Percentiles rank a stretch among this genome's conserved stretches.
Evolutionary conservation across 2,888 invertebrate genomes (phyloP).

Genomic region (Pandemis corylana): DNA sequence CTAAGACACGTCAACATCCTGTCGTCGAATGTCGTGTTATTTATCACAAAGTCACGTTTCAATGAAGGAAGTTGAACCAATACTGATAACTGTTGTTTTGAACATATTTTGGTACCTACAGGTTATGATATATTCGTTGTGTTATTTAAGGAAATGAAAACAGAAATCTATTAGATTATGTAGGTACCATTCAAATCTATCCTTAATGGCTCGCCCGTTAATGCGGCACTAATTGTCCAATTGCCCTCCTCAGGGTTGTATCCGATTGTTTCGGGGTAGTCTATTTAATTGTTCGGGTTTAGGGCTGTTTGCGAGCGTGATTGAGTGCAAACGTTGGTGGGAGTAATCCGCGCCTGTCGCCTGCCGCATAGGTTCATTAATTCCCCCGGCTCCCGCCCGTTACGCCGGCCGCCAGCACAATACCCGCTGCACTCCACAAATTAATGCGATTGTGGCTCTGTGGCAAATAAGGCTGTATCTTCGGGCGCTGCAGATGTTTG

Average conservation of each 20-base stretch:
- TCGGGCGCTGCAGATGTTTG: slow-evolving; percentile 46
- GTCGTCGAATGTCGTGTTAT: slow-evolving; percentile 12
- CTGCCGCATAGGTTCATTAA: slow-evolving; percentile 82
- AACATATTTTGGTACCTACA: background rate
- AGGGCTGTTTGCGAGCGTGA: slow-evolving; percentile 83
- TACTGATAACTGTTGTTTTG: background rate
- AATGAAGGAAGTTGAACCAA: slow-evolving; percentile 8
- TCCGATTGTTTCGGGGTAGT: slow-evolving; percentile 76
- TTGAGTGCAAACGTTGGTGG: slow-evolving; percentile 82
- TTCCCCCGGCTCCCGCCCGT: slow-evolving; percentile 64
- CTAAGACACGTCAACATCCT: slow-evolving; percentile 22
- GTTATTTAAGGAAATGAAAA: background rate
- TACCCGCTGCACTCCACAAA: slow-evolving; percentile 76
- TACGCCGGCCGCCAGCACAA: slow-evolving; percentile 54
- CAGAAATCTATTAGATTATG: background rate
- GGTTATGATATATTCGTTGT: background rate
- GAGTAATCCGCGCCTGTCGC: slow-evolving; percentile 82
- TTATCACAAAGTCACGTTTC: slow-evolving; percentile 17
- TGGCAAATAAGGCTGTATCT: slow-evolving; percentile 64
- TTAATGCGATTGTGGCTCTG: slow-evolving; percentile 78
- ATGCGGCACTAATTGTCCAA: slow-evolving; percentile 52
- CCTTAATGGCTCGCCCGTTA: slow-evolving; percentile 15
- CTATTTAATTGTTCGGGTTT: slow-evolving; percentile 82
- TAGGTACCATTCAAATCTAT: background rate
- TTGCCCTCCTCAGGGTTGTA: slow-evolving; percentile 76